These are phyloP conservation scores for Electrona antarctica DNA, from an alignment of 2,113 vertebrate species.

Conservation along the genomic window DNA sequence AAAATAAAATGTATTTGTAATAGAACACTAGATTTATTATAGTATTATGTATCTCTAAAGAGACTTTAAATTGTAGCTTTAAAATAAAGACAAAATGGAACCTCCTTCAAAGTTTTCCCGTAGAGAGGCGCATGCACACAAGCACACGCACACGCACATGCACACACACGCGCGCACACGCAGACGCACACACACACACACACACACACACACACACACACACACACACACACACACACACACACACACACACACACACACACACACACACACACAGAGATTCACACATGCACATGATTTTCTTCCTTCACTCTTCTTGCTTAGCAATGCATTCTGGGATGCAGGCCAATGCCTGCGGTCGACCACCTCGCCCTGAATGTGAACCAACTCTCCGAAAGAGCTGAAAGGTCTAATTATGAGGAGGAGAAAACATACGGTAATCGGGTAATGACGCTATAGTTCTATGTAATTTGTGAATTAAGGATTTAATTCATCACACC, in stretches of 20 bases:
- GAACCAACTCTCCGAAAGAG: slow-evolving; percentile 22
- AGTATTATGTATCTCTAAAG: too few relatives aligned
- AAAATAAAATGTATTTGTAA: too few relatives aligned
- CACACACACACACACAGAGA: too few relatives aligned
- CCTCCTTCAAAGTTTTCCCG: too few relatives aligned
- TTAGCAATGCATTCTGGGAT: slow-evolving; percentile 73
- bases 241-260: slow-evolving; percentile 9
- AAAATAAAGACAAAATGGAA: too few relatives aligned
- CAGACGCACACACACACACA: background rate
- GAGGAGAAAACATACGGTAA: background rate
- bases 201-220: background rate
- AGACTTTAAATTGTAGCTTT: too few relatives aligned
- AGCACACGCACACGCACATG: too few relatives aligned
- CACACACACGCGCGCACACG: too few relatives aligned
- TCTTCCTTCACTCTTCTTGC: slow-evolving; percentile 51
- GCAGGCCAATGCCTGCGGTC: slow-evolving; percentile 52
- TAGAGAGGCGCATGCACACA: too few relatives aligned
- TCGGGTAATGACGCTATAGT: background rate
- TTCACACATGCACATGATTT: too few relatives aligned
- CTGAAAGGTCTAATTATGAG: slow-evolving; percentile 36
- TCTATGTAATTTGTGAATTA: slow-evolving; percentile 20
- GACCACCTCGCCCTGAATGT: slow-evolving; percentile 35
- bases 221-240: slow-evolving; percentile 6
- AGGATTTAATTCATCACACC: background rate
- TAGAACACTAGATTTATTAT: too few relatives aligned